phyloP scores from a whole-genome alignment of 2,888 invertebrate genomes.

The Hyalella azteca region DNA sequence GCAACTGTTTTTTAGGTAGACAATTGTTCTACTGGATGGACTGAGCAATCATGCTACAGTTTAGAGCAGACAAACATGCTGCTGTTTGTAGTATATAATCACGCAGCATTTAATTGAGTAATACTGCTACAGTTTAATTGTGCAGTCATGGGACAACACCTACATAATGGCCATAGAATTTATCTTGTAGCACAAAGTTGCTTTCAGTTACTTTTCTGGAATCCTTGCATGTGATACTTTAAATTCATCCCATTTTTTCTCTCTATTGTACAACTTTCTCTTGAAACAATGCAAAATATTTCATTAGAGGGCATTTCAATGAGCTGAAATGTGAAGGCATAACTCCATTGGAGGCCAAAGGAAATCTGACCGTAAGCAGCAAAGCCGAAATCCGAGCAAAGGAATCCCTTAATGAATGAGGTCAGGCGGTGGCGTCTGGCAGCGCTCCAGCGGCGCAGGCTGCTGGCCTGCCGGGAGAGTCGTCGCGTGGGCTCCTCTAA shows the following conservation, averaged over 20 bases:
- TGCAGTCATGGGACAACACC: too few species aligned
- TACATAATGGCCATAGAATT: too few species aligned
- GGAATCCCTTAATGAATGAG: slow-evolving; percentile 17
- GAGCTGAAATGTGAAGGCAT: neutral
- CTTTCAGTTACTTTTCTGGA: neutral
- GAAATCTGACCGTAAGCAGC: neutral
- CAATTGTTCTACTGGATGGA: too few species aligned
- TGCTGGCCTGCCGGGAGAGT: neutral
- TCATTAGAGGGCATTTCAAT: neutral
- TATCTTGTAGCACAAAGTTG: too few species aligned
- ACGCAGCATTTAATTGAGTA: too few species aligned
- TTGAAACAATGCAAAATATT: neutral
- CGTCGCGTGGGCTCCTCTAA: neutral
- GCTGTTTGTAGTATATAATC: too few species aligned
- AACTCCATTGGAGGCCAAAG: neutral
- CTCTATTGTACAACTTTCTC: neutral
- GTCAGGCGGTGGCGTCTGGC: neutral
- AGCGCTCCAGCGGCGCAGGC: neutral
- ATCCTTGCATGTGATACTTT: neutral
- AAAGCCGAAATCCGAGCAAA: neutral
- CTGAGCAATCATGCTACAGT: too few species aligned
- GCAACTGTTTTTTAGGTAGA: too few species aligned
- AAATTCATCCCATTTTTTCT: neutral
- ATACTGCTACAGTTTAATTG: too few species aligned
- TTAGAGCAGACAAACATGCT: too few species aligned